Percentiles rank a stretch among this genome's conserved stretches.
Conservation (phyloP, 2,113 vertebrate genomes). For the Phalacrocorax aristotelis region DNA sequence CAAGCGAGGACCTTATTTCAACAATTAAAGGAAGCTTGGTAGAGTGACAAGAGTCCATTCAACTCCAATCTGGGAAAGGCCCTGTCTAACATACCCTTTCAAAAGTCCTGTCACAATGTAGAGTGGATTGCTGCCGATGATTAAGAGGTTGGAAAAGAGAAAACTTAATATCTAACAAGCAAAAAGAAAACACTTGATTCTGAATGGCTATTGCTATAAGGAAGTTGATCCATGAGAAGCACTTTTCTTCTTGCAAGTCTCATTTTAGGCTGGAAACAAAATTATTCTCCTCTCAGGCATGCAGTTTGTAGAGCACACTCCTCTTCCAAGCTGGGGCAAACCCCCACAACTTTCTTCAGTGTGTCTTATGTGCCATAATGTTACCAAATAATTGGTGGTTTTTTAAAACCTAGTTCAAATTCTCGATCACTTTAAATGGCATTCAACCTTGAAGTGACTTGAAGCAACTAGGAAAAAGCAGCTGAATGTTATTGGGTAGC, state of each 20-base stretch:
- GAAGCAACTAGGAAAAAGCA: not conserved
- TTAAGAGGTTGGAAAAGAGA: not conserved
- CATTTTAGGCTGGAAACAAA: not conserved
- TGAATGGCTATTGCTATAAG: not conserved
- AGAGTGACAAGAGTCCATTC: not conserved
- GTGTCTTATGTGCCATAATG: not conserved
- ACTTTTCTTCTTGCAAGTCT: not conserved
- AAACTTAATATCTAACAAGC: not conserved
- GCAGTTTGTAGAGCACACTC: not conserved
- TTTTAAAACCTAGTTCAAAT: not conserved
- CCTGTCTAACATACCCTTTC: not conserved
- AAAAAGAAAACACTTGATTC: not conserved
- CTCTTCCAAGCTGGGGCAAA: not conserved
- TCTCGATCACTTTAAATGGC: not conserved
- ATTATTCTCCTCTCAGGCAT: not conserved
- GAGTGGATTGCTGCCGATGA: not conserved
- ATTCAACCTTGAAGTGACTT: not conserved
- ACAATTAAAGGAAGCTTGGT: not conserved
- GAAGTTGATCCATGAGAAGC: not conserved
- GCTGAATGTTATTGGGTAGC: not conserved
- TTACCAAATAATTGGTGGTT: fast-evolving
- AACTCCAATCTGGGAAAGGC: not conserved
- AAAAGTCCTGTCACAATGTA: not conserved
- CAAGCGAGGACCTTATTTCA: not conserved
- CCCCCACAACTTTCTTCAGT: not conserved